These are phyloP conservation scores for Trogon surrucura DNA, from an alignment of 2,113 vertebrate species.

Conservation along the genomic window DNA sequence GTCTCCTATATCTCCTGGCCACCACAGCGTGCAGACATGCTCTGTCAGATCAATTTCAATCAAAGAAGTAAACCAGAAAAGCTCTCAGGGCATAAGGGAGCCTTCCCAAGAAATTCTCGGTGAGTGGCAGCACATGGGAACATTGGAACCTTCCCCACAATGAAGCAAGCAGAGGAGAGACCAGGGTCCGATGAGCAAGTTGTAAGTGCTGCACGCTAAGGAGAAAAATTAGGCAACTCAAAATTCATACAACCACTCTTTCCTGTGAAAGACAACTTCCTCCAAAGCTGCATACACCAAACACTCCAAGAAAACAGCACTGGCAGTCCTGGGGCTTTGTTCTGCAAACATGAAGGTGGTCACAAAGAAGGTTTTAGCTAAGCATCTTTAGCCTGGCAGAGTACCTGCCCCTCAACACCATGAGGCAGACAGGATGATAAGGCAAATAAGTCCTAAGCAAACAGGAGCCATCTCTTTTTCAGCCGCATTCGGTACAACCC, in stretches of 20 bases:
- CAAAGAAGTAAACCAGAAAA: not conserved
- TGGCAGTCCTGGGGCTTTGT: not conserved
- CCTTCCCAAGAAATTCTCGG: not conserved
- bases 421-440: not conserved
- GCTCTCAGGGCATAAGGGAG: not conserved
- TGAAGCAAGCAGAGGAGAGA: not conserved
- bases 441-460: not conserved
- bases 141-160: not conserved
- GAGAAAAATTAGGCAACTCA: not conserved
- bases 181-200: not conserved
- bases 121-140: not conserved
- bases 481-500: not conserved
- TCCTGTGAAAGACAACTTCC: rapidly evolving
- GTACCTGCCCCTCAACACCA: not conserved
- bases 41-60: slow-evolving; percentile 18
- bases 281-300: not conserved
- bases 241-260: not conserved
- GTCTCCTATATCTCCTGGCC: not conserved
- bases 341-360: not conserved
- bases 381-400: not conserved
- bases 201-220: not conserved
- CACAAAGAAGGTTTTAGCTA: not conserved
- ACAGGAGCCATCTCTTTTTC: not conserved
- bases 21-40: not conserved
- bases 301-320: not conserved